Base-by-base conservation (phyloP, 2,797 vertebrate species). In the Argya squamiceps region DNA sequence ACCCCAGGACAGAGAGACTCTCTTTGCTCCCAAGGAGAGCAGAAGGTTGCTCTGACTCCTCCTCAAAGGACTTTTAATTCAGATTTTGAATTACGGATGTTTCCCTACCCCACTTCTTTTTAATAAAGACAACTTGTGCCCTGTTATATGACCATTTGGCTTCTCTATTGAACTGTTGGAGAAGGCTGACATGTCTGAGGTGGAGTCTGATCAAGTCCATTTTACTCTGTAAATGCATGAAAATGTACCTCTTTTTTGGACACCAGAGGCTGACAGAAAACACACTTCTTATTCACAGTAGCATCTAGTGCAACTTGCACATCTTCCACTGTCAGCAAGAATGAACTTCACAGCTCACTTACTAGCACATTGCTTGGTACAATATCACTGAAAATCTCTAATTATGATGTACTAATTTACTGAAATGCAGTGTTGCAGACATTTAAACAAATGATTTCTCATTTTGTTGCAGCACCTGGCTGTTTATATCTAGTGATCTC, bases 101-200 rank as follows among this genome's bases (percentile, higher is more conserved):
- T 63, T 14, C 26, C 21, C 34, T 63, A 11, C 4, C 3, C 4
- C 2, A 75, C 9, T 34, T 56, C 11, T 69, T 91, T 24, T 74
- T 58, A n/a, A n/a, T n/a, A 68, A 64, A 46, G 53, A 37, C 30
- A 39, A 11, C 22, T 46, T 63, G 11, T 23, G 19, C 20, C 10
- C 16, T 20, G 3, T 37, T 70, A 9, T 7, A 11, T 0, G 3
- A 60, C 9, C 3, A 1, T 64, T 74, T 60, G 17, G 2, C 4
- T 67, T 80, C 14, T 32, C 41, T 39, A 3, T 2, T 19, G 17
- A 41, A 71, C 23, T 3, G 1, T 6, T 63, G n/a, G n/a, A 85
- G 60, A 55, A 76, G 34, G 13, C 4, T 62, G n/a, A 14, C 2
- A 5, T 10, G 9, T 50, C 41, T 78, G 79, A 64, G 22, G 62